Evolutionary conservation across 2,888 invertebrate species (phyloP), one percentile per base, ranked within the genome.

Genomic region (Druceiella hillmani): DNA sequence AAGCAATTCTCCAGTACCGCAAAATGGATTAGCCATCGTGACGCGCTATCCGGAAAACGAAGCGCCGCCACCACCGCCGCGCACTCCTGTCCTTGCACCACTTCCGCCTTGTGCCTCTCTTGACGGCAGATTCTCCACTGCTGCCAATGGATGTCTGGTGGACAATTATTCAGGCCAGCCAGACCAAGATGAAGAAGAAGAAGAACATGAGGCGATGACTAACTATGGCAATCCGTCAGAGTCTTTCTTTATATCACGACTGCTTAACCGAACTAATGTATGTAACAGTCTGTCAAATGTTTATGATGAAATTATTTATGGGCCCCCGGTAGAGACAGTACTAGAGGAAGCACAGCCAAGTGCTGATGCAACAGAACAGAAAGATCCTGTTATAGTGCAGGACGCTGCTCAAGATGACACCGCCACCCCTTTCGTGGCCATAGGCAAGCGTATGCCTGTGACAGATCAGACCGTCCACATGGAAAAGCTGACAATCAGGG

Each of bases 181-280:
- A 3, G 27, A 9, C 6, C 4, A 10, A 34, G 54, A 52, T 22
- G 49, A 48, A 3, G 37, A 46, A 1, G 55, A 52, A 2, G 61
- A 61, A 24, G 48, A 35, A 9, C 33, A 49, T 4, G 62, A 64
- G 39, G 47, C 58, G 2, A 57, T 66, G 24, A 55, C 59, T 43
- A 68, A 65, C 55, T 71, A 71, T 46, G 71, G 71, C 13, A 64
- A 70, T 48, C 71, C 71, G 1, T 62, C 67, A 3, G 69, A 70
- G 46, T 71, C 71, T 1, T 68, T 65, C 49, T 71, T 70, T 48
- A 70, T 71, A 62, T 63, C 65, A 35, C 61, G 70, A 2, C 54
- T 68, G 27, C 55, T 71, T 13, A 65, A 62, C 46, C 59, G 69
- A 17, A 62, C 55, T 4, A 58, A 62, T 30, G 56, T 71, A 11